Base-by-base conservation (phyloP, 2,113 vertebrate species). In the Protomyctophum bolini region DNA sequence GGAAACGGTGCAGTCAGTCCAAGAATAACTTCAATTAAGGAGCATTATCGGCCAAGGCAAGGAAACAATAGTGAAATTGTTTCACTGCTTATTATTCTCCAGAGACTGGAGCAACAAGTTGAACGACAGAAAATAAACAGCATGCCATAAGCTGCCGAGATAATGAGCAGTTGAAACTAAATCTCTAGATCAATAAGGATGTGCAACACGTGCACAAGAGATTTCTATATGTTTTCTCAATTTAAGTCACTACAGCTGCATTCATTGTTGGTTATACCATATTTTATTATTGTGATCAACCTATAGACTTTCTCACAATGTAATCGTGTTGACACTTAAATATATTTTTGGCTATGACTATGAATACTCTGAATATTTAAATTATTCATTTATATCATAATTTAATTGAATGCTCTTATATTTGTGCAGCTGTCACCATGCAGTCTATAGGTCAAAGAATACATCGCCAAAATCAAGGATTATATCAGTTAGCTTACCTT, bases 1-100 rank as follows among this genome's bases (percentile, higher is more conserved):
- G 75, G 83, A 92, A 90, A 89, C 68, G 81, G 86, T 86, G 70
- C 74, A 90, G 91, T 82, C 90, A 85, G 89, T 95, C 93, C 87
- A 91, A 90, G 91, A 95, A 92, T 94, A 93, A 94, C 86, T 94
- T 90, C 87, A 93, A 96, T 95, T 95, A 94, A 92, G 80, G 81
- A 86, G 86, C 91, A 93, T 92, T 93, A 94, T 94, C 92, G 92
- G 93, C 84, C 85, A 91, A 92, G 88, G 79, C 88, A 70, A 94
- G 94, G 94, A 98, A 96, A 98, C 95, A 98, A 97, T 96, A 95
- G 93, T 93, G 92, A 93, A 95, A 98, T 94, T 94, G 95, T 95
- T 95, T 91, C 90, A 79, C 91, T 72, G 89, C 88, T 93, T 96
- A 96, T 95, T 96, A 96, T 96, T 95, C 96, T 95, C 95, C 66